A percentile compares a stretch with the other conserved stretches of the same genome.
These are phyloP conservation scores for Apotomis betuletana DNA, from an alignment of 2,888 invertebrate genomes.

Conservation along the genomic window DNA sequence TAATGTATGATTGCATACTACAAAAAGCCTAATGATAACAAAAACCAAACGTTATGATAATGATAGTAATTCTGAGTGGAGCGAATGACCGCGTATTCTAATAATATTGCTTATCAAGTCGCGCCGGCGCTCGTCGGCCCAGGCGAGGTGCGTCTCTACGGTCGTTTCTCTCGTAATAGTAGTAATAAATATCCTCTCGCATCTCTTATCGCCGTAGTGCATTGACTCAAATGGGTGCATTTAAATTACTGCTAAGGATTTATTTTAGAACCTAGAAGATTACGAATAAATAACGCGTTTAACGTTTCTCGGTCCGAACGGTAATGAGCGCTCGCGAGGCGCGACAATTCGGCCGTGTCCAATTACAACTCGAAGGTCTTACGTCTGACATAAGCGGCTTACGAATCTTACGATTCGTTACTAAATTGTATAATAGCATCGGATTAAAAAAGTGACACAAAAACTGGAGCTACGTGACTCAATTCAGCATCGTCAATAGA, in stretches of 20 bases:
- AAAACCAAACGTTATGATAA: slow-evolving; percentile 11
- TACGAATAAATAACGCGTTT: slow-evolving; percentile 31
- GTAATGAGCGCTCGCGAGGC: slow-evolving; percentile 14
- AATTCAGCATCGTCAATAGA: slow-evolving; percentile 6
- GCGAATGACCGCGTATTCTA: slow-evolving; percentile 15
- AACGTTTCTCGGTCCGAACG: slow-evolving; percentile 8
- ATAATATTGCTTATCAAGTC: slow-evolving; percentile 14
- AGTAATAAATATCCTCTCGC: slow-evolving; percentile 8
- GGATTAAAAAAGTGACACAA: slow-evolving; percentile 29
- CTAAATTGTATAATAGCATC: slow-evolving; percentile 29
- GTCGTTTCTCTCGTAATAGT: slow-evolving; percentile 10
- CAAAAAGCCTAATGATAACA: slow-evolving; percentile 22
- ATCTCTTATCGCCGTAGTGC: slow-evolving; percentile 19
- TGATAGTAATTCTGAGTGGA: background rate
- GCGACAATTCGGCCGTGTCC: slow-evolving; percentile 31
- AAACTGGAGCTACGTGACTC: slow-evolving; percentile 35
- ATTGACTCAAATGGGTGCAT: slow-evolving; percentile 35
- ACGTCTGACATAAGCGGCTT: slow-evolving; percentile 34
- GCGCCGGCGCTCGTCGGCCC: background rate
- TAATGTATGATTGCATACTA: slow-evolving; percentile 8
- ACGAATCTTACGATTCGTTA: slow-evolving; percentile 22
- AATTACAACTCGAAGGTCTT: slow-evolving; percentile 25
- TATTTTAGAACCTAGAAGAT: slow-evolving; percentile 29
- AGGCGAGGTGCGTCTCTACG: background rate
- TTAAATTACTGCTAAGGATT: slow-evolving; percentile 33